Evolutionary conservation across 2,888 invertebrate genomes (phyloP).

Genomic region (Rhabditophanes sp.): DNA sequence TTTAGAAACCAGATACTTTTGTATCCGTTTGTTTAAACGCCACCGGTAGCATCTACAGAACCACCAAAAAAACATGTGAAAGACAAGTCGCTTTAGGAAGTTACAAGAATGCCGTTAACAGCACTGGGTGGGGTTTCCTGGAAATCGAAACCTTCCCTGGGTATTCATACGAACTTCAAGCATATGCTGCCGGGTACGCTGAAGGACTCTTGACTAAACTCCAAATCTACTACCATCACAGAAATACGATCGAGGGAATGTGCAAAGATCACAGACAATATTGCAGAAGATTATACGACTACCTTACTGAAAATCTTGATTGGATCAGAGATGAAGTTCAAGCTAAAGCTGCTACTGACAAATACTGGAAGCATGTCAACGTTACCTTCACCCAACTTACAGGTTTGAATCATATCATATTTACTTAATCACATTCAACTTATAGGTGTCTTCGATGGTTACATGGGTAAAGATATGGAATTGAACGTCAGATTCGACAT

Average conservation of each 20-base stretch:
- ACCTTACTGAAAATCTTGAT: conserved; percentile 28
- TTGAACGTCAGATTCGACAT: conserved; percentile 31
- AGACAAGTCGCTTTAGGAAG: conserved; percentile 28
- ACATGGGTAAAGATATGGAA: conserved; percentile 19
- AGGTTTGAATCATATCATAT: conserved; percentile 5
- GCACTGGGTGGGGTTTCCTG: conserved; percentile 41
- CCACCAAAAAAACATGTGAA: conserved; percentile 2
- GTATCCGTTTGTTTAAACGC: too few species aligned
- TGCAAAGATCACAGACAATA: conserved; percentile 24
- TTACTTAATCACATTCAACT: conserved; percentile 12
- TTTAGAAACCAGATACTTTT: too few species aligned
- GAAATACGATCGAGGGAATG: conserved; percentile 33
- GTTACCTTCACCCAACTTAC: conserved; percentile 39
- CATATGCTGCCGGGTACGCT: conserved; percentile 39
- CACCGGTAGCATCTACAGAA: conserved; percentile 2
- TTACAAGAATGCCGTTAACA: conserved; percentile 35
- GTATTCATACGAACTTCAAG: conserved; percentile 27
- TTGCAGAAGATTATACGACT: conserved; percentile 27
- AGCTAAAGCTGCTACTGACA: conserved; percentile 10
- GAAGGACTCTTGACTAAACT: conserved; percentile 36
- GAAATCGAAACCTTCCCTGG: conserved; percentile 37
- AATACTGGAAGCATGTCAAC: conserved; percentile 34
- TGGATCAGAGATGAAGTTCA: conserved; percentile 27
- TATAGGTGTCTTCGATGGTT: conserved; percentile 33
- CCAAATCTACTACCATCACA: conserved; percentile 38